Conservation (phyloP, 1,140 invertebrate genomes). For the Pseudomyrmex cubaensis region DNA sequence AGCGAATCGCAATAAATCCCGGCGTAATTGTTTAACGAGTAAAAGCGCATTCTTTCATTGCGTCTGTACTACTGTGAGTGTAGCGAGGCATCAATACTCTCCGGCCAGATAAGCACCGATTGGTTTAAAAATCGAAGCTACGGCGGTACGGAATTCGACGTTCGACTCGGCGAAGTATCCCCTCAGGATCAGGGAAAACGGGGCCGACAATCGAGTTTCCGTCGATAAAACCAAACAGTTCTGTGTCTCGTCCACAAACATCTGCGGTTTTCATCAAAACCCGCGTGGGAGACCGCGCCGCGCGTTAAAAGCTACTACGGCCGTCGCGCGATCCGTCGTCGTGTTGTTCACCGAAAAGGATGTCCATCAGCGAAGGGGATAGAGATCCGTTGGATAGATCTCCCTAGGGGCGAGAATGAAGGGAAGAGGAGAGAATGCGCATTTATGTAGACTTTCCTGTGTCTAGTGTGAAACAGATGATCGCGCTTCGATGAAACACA, state of each 20-base stretch:
- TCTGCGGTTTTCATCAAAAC: conserved; percentile 19
- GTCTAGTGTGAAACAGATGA: neutral
- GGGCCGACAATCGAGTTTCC: conserved; percentile 47
- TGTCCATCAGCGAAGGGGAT: neutral
- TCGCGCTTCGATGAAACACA: conserved; percentile 29
- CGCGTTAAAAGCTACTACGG: neutral
- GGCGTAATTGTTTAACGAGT: conserved; percentile 45
- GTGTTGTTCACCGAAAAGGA: neutral
- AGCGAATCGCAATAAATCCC: neutral
- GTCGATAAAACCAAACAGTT: conserved; percentile 44
- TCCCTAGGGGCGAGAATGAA: neutral
- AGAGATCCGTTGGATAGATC: neutral
- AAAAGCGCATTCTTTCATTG: conserved; percentile 28
- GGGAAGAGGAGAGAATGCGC: neutral
- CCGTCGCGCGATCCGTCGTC: conserved; percentile 7
- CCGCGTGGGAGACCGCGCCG: conserved; percentile 20
- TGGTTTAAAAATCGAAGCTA: conserved; percentile 50
- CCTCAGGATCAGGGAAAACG: conserved; percentile 19
- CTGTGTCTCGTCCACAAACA: conserved; percentile 15
- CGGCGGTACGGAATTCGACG: conserved; percentile 44
- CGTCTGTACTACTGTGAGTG: neutral
- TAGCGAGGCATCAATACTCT: conserved; percentile 27
- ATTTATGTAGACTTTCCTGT: neutral
- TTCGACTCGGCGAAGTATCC: conserved; percentile 37
- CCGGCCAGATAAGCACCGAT: conserved; percentile 52